Conservation (phyloP, 2,888 invertebrate species). For the Hypomecis atomaria region DNA sequence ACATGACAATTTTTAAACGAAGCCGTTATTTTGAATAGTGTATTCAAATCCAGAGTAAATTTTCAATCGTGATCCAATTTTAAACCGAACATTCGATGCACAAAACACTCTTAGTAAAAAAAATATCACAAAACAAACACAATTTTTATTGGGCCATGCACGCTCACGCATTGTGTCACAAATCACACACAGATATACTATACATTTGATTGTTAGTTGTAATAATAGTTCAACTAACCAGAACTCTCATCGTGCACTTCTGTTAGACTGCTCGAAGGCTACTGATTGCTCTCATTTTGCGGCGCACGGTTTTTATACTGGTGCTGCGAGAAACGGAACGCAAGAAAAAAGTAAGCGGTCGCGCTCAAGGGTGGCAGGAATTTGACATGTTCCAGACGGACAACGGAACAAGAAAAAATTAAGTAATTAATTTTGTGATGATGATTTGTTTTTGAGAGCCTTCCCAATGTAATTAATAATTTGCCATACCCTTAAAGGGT, state of each 20-base stretch:
- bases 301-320: constrained; percentile 73
- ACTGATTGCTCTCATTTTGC: constrained; percentile 80
- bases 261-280: constrained; percentile 83
- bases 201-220: constrained; percentile 28
- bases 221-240: constrained; percentile 65
- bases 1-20: neutral
- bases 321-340: constrained; percentile 69
- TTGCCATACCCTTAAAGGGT: too few species aligned
- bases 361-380: constrained; percentile 76
- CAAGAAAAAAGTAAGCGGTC: constrained; percentile 80
- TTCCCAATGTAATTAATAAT: too few species aligned
- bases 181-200: constrained; percentile 31
- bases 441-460: too few species aligned
- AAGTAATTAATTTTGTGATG: too few species aligned
- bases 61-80: constrained; percentile 4
- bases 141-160: too few species aligned
- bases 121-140: too few species aligned
- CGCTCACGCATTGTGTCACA: constrained; percentile 36
- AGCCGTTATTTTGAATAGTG: too few species aligned
- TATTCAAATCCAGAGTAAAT: neutral
- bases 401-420: too few species aligned
- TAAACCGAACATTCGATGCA: too few species aligned
- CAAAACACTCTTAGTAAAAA: constrained; percentile 3
- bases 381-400: constrained; percentile 49
- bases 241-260: constrained; percentile 84